Evolutionary conservation across 2,113 vertebrate genomes (phyloP), one percentile per base, ranked within the genome.

Genomic region (Syngnathus floridae): DNA sequence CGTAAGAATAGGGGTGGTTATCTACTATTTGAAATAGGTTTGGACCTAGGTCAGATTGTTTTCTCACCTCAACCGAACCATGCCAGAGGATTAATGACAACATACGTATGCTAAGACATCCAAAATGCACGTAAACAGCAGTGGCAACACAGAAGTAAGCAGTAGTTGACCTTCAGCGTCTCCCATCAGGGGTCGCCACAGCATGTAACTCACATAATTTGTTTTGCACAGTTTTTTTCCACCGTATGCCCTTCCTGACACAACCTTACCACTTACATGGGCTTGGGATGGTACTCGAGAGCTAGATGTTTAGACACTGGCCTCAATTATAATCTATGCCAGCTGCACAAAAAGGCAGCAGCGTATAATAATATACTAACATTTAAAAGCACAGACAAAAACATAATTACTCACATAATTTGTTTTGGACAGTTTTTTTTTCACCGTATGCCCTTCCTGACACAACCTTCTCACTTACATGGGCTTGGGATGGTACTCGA

Each of bases 101-200:
- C 12, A 22, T 26, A 26, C 13, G 1, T 56, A 35, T 35, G 26
- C 11, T 31, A 55, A 55, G 22, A 55, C 54, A 56, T 56, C 14
- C 54, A 56, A 35, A 56, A 56, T 31, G 14, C 31, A 56, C 26
- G 14, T 35, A 31, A 31, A 35, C 26, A 16, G 26, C 26, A 56
- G 13, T 14, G 26, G 35, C 26, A 55, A 55, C 12, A 55, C 52
- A 55, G 22, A 55, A 7, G 22, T 26, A 16, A 31, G 22, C 52
- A 56, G 54, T 56, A 35, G 54, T 56, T 56, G 26, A 56, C 54
- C 54, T 56, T 56, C 54, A 56, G 26, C 12, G 35, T 31, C 54
- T 56, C 54, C 2, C 54, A 56, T 56, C 26, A 35, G 54, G 12
- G 54, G 54, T 16, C 26, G 26, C 26, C 13, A 56, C 54, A 35